These are phyloP conservation scores for Gnathonemus echidnorhynchus DNA, from an alignment of 2,113 vertebrate species.

Conservation along the genomic window DNA sequence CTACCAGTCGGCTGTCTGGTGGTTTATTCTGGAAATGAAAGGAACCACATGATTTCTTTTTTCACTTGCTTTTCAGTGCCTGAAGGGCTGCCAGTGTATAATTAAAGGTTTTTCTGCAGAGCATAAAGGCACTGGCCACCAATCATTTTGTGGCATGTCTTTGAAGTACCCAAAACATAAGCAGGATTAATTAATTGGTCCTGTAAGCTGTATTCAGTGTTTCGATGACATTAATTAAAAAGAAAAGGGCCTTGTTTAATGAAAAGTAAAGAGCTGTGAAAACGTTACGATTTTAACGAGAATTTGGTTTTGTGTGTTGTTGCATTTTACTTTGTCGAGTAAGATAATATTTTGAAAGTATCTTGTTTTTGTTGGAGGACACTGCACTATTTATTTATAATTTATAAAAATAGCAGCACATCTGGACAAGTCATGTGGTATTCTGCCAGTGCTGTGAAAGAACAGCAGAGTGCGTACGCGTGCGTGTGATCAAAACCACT, in stretches of 20 bases:
- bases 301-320: not conserved
- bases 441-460: not conserved
- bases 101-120: conserved; percentile 28
- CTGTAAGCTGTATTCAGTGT: not conserved
- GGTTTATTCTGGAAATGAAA: conserved; percentile 30
- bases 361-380: not conserved
- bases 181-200: not conserved
- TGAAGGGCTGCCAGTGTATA: not conserved
- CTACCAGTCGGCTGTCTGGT: not conserved
- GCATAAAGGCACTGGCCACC: conserved; percentile 12
- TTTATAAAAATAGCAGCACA: not conserved
- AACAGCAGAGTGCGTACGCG: not conserved
- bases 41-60: conserved; percentile 12
- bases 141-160: conserved; percentile 5
- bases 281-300: not conserved
- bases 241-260: not conserved
- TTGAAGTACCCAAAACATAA: not conserved
- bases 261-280: not conserved
- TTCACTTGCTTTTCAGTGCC: not conserved
- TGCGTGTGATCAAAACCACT: not conserved
- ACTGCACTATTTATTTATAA: not conserved
- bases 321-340: not conserved
- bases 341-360: not conserved
- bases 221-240: not conserved
- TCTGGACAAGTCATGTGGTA: not conserved